phyloP scores from a whole-genome alignment of 2,797 vertebrate genomes.

The Anguilla megastoma region DNA sequence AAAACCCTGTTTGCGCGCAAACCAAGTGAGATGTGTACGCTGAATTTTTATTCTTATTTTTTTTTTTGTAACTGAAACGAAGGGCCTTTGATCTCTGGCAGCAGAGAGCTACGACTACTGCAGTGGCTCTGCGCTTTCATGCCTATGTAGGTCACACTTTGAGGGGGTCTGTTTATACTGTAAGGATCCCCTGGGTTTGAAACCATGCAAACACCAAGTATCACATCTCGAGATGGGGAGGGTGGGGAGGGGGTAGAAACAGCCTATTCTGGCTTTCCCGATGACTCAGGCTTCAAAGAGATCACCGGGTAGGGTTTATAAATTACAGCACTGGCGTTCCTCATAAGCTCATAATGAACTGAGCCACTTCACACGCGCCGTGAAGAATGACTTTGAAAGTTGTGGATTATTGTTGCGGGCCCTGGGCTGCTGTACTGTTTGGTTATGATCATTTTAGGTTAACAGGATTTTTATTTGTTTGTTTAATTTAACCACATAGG shows the following conservation, averaged over 20 bases:
- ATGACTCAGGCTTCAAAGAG: slow-evolving; percentile 19
- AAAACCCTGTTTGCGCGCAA: background rate
- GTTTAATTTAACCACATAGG: no score
- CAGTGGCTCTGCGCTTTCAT: background rate
- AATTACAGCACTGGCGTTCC: background rate
- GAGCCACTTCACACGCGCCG: background rate
- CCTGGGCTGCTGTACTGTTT: background rate
- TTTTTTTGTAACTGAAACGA: background rate
- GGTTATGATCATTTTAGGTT: background rate
- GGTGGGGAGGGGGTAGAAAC: background rate
- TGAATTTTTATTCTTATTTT: background rate
- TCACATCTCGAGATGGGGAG: background rate
- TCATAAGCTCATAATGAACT: background rate
- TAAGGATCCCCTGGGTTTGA: slow-evolving; percentile 1
- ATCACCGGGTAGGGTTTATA: background rate
- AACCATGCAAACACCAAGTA: background rate
- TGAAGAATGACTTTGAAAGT: background rate
- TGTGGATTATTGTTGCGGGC: background rate
- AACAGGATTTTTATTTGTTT: background rate
- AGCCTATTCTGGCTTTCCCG: background rate
- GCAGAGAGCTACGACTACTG: background rate
- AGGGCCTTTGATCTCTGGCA: slow-evolving; percentile 6
- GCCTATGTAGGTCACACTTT: slow-evolving; percentile 3
- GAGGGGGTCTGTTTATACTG: background rate
- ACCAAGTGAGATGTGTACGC: background rate